These are phyloP conservation scores for Drosophila dives DNA, from an alignment of 2,888 invertebrate genomes.

Conservation along the genomic window DNA sequence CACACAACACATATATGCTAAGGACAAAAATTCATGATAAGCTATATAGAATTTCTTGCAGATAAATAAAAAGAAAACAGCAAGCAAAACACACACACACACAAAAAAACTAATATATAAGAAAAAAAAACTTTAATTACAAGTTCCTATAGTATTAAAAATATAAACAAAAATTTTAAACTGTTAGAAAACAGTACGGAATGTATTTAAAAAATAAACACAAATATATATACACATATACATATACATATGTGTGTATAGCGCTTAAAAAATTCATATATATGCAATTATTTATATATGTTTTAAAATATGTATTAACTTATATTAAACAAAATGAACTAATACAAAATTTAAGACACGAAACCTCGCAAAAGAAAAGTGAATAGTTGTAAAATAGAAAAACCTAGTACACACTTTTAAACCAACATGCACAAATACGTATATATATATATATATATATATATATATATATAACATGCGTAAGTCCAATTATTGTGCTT, in stretches of 20 bases:
- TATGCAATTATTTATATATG: not conserved
- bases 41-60: slow-evolving; percentile 3
- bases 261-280: not conserved
- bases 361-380: slow-evolving; percentile 50
- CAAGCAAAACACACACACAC: not conserved
- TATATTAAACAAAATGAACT: slow-evolving; percentile 4
- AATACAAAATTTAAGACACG: slow-evolving; percentile 5
- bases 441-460: slow-evolving; percentile 6
- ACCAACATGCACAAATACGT: slow-evolving; percentile 20
- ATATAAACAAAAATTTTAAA: slow-evolving; percentile 30
- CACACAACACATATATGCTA: not conserved
- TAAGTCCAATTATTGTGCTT: not conserved
- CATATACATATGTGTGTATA: slow-evolving; percentile 3
- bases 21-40: not conserved
- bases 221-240: slow-evolving; percentile 16
- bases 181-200: slow-evolving; percentile 23
- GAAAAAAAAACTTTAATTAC: slow-evolving; percentile 60
- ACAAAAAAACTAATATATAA: slow-evolving; percentile 32
- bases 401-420: not conserved
- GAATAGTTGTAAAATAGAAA: slow-evolving; percentile 27
- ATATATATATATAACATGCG: not conserved
- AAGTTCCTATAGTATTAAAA: slow-evolving; percentile 74
- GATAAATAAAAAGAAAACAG: slow-evolving; percentile 8
- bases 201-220: slow-evolving; percentile 6
- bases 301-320: slow-evolving; percentile 18